These are phyloP conservation scores for Baccha elongata DNA, from an alignment of 2,888 invertebrate species.

Conservation along the genomic window DNA sequence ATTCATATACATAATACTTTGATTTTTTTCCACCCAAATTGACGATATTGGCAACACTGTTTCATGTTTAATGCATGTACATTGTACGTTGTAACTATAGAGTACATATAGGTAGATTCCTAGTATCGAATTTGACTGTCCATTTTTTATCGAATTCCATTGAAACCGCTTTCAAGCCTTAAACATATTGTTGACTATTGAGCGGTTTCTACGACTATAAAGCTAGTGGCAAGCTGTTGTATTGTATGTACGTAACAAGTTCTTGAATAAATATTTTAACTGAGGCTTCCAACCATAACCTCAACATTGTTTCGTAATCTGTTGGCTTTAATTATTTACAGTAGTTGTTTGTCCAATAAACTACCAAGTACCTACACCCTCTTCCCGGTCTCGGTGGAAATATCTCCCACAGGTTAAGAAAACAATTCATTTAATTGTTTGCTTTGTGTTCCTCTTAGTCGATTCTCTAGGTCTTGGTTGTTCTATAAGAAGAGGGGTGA, in stretches of 20 bases:
- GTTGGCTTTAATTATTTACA: slow-evolving; percentile 69
- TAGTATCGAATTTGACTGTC: slow-evolving; percentile 12
- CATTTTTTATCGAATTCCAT: slow-evolving; percentile 28
- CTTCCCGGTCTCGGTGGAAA: background rate
- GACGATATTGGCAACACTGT: slow-evolving; percentile 5
- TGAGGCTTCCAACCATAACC: slow-evolving; percentile 54
- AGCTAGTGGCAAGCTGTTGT: slow-evolving; percentile 10
- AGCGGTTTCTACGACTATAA: slow-evolving; percentile 9
- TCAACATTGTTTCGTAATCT: slow-evolving; percentile 66
- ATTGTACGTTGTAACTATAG: background rate
- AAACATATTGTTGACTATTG: slow-evolving; percentile 37
- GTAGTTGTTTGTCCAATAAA: slow-evolving; percentile 64
- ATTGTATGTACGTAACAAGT: slow-evolving; percentile 62
- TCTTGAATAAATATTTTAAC: slow-evolving; percentile 59
- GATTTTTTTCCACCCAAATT: background rate
- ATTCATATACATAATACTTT: no score
- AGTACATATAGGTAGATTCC: no score
- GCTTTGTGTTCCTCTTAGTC: slow-evolving; percentile 33
- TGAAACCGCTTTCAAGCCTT: slow-evolving; percentile 37
- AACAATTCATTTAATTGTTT: slow-evolving; percentile 71
- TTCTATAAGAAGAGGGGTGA: slow-evolving; percentile 14
- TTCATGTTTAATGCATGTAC: no score
- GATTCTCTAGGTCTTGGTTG: slow-evolving; percentile 13
- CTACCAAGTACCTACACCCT: no score
- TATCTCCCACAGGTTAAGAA: slow-evolving; percentile 38